Conservation (phyloP, 1,140 invertebrate species). For the Tetranychus cinnabarinus region DNA sequence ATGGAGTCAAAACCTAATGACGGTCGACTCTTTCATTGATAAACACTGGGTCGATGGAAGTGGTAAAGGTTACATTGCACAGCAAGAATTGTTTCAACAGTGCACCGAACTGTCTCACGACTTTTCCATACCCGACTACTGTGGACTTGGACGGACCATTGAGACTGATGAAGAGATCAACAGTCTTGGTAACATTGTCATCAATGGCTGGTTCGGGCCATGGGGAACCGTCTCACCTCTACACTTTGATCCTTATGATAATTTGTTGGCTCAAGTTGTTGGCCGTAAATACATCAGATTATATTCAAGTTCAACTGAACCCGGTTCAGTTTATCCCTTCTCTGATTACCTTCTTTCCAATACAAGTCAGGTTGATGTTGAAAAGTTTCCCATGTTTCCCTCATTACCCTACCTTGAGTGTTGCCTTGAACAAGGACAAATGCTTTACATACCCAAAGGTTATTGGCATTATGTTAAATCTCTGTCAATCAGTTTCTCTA, state of each 20-base stretch:
- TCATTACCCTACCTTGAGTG: constrained; percentile 19
- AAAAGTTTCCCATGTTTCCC: constrained; percentile 24
- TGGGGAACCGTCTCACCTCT: constrained; percentile 73
- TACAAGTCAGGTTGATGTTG: constrained; percentile 30
- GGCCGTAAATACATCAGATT: constrained; percentile 65
- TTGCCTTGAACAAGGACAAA: constrained; percentile 27
- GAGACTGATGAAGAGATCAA: constrained; percentile 26
- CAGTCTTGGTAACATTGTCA: constrained; percentile 29
- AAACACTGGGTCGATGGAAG: constrained; percentile 25
- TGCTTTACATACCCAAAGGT: constrained; percentile 33
- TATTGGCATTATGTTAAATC: constrained; percentile 36
- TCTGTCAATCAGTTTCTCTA: constrained; percentile 30
- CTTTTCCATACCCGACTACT: constrained; percentile 74
- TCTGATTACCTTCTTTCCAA: constrained; percentile 47
- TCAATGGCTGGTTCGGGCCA: constrained; percentile 97
- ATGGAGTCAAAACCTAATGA: constrained; percentile 79
- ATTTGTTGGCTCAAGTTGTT: constrained; percentile 66
- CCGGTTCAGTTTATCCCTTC: constrained; percentile 57
- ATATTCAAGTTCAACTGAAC: constrained; percentile 42
- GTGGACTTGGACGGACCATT: constrained; percentile 26
- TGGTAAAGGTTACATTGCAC: constrained; percentile 55
- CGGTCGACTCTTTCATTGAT: constrained; percentile 55
- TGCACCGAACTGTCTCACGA: constrained; percentile 67
- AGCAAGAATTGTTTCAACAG: constrained; percentile 86
- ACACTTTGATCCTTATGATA: constrained; percentile 87